Conservation (phyloP, 2,888 invertebrate genomes). For the Patella depressa region DNA sequence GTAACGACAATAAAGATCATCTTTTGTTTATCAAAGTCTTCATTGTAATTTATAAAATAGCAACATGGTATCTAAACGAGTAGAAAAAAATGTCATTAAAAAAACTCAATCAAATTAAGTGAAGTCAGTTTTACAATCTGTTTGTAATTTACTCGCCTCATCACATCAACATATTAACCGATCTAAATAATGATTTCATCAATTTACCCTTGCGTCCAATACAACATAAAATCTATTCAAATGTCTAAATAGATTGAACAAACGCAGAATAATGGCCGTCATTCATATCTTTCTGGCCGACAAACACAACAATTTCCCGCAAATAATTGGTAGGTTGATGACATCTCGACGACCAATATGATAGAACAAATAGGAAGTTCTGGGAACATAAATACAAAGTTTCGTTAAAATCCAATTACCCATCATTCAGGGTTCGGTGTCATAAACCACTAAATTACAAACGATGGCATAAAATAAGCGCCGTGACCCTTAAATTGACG, state of each 20-base stretch:
- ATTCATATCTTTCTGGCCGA: slow-evolving; percentile 3
- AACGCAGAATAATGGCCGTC: not conserved
- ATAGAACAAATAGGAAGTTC: slow-evolving; percentile 1
- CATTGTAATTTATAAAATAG: too few species aligned
- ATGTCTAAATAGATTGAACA: slow-evolving; percentile 5
- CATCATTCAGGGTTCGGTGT: not conserved
- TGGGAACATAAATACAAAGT: slow-evolving; percentile 1
- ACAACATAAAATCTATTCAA: slow-evolving; percentile 5
- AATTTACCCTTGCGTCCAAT: not conserved
- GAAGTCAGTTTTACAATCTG: too few species aligned
- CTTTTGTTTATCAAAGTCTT: too few species aligned
- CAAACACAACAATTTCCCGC: slow-evolving; percentile 7
- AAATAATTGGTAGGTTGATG: slow-evolving; percentile 10
- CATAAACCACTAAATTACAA: slow-evolving; percentile 9
- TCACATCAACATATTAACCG: too few species aligned
- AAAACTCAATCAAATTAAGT: too few species aligned
- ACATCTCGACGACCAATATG: not conserved
- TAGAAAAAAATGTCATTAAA: too few species aligned
- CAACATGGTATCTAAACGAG: too few species aligned
- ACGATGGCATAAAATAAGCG: slow-evolving; percentile 5
- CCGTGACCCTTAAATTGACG: slow-evolving; percentile 9
- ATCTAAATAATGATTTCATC: too few species aligned
- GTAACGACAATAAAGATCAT: too few species aligned
- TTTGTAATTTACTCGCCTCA: too few species aligned
- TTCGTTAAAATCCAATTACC: slow-evolving; percentile 5